Percentiles rank a stretch among this genome's conserved stretches.
phyloP scores from a whole-genome alignment of 2,888 invertebrate species.

The Ochlodes sylvanus region DNA sequence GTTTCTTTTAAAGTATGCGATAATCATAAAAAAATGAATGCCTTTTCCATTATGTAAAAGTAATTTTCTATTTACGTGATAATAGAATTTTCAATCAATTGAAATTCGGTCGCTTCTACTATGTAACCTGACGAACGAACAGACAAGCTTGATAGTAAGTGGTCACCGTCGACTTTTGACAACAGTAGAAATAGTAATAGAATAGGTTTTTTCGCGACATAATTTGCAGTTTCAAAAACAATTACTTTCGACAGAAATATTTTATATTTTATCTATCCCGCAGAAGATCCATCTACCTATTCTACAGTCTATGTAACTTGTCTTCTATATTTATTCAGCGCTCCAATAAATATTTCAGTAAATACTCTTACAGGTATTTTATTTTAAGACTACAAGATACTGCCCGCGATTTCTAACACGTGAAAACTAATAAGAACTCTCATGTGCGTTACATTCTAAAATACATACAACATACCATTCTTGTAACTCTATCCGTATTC shows the following conservation, averaged over 20 bases:
- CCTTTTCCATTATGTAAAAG: too few relatives aligned
- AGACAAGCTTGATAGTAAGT: too few relatives aligned
- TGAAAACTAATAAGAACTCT: slow-evolving; percentile 29
- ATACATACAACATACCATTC: slow-evolving; percentile 15
- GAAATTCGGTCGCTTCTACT: too few relatives aligned
- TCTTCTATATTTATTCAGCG: slow-evolving; percentile 12
- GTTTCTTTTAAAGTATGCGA: too few relatives aligned
- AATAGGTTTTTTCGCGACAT: too few relatives aligned
- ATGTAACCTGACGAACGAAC: too few relatives aligned
- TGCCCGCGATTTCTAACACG: slow-evolving; percentile 24
- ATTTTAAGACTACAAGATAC: slow-evolving; percentile 25
- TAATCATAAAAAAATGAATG: too few relatives aligned
- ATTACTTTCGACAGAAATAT: neutral
- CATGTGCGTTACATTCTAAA: slow-evolving; percentile 20
- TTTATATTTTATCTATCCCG: neutral
- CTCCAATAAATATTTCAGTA: slow-evolving; percentile 23
- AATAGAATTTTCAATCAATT: too few relatives aligned
- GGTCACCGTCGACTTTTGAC: too few relatives aligned
- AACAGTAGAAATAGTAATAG: too few relatives aligned
- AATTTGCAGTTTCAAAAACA: too few relatives aligned
- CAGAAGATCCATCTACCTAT: neutral
- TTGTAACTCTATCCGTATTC: slow-evolving; percentile 23
- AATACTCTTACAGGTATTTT: slow-evolving; percentile 32
- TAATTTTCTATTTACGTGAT: too few relatives aligned
- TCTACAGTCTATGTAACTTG: neutral